Conservation (phyloP, 2,113 vertebrate species). For the Leptobrachium leishanense region DNA sequence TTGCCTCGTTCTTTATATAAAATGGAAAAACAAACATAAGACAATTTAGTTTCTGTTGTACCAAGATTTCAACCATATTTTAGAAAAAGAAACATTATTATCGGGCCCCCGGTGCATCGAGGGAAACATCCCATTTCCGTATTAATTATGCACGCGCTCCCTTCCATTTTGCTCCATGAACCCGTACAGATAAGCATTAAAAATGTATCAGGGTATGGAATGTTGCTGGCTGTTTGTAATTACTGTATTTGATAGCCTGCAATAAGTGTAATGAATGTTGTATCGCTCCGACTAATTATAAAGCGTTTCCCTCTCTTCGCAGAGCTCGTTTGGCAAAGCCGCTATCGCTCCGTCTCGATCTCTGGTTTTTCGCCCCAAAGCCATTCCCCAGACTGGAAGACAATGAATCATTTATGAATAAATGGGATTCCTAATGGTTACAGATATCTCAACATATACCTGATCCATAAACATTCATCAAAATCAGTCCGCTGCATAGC, state of each 20-base stretch:
- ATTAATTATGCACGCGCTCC: constrained; percentile 11
- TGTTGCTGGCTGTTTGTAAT: constrained; percentile 1
- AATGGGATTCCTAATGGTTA: constrained; percentile 1
- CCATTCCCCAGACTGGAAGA: not conserved
- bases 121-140: constrained; percentile 7
- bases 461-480: not conserved
- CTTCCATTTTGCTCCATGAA: constrained; percentile 6
- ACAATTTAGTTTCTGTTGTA: not conserved
- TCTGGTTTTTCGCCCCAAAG: not conserved
- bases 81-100: not conserved
- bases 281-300: not conserved
- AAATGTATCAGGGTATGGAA: constrained; percentile 1
- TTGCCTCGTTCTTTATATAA: too few relatives aligned
- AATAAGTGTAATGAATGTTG: constrained; percentile 8
- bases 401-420: constrained; percentile 10
- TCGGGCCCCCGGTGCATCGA: not conserved
- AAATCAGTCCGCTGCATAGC: not conserved
- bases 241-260: not conserved
- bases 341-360: not conserved
- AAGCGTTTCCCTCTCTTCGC: not conserved
- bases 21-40: too few relatives aligned
- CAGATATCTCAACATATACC: not conserved
- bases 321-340: not conserved
- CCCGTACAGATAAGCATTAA: constrained; percentile 23
- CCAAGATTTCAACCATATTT: not conserved